Conservation (phyloP, 1,140 invertebrate species). For the Apocrypta bakeri region DNA sequence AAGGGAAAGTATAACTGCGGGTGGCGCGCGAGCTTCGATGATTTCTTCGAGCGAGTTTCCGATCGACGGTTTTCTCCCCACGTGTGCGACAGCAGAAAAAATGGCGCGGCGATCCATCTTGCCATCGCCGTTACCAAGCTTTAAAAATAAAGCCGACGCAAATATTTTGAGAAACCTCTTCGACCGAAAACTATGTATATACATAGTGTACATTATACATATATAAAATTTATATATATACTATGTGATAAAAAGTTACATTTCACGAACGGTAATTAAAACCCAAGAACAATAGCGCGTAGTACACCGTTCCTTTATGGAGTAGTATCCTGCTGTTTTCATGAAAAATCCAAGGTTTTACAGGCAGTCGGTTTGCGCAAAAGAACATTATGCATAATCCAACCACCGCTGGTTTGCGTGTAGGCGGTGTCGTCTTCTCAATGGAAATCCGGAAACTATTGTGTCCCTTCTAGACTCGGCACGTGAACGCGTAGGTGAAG, state of each 20-base stretch:
- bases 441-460: slow-evolving; percentile 36
- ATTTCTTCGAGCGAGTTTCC: slow-evolving; percentile 62
- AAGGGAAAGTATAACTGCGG: background rate
- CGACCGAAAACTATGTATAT: too few species aligned
- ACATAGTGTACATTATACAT: too few species aligned
- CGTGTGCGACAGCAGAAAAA: background rate
- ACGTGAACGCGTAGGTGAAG: slow-evolving; percentile 22
- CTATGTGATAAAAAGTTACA: too few species aligned
- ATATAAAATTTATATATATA: too few species aligned
- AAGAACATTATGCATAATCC: slow-evolving; percentile 35
- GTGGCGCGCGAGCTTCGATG: slow-evolving; percentile 47
- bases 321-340: background rate
- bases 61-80: slow-evolving; percentile 48
- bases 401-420: background rate
- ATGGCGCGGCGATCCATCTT: slow-evolving; percentile 16
- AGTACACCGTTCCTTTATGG: background rate
- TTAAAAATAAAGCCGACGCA: too few species aligned
- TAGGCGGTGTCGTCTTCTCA: background rate
- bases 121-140: too few species aligned
- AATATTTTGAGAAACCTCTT: too few species aligned
- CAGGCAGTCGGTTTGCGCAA: background rate
- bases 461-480: background rate
- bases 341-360: slow-evolving; percentile 23
- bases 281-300: background rate
- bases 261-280: background rate